phyloP scores from a whole-genome alignment of 2,113 vertebrate species.

The rat (Rattus norvegicus) region DNA sequence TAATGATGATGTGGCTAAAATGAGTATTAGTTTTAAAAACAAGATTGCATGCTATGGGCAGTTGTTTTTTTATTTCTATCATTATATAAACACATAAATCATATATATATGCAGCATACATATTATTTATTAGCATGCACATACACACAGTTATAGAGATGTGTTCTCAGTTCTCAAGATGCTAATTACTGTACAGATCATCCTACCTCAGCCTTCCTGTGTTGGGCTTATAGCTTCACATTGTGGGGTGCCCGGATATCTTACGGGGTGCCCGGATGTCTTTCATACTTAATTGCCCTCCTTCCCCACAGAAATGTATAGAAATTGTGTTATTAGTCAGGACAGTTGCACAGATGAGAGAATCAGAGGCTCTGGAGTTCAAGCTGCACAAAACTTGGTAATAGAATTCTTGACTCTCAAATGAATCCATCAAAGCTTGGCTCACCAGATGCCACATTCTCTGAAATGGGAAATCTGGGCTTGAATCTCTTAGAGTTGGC shows the following conservation, averaged over 20 bases:
- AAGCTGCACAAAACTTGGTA: not conserved
- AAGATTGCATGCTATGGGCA: not conserved
- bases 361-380: no score
- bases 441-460: not conserved
- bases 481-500: not conserved
- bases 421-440: no score
- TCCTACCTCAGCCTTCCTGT: not conserved
- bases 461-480: not conserved
- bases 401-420: not conserved
- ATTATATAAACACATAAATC: not conserved
- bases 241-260: not conserved
- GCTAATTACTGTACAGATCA: not conserved
- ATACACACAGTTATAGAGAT: not conserved
- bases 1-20: not conserved
- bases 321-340: no score
- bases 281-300: not conserved
- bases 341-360: not conserved
- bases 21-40: not conserved
- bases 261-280: not conserved
- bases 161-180: not conserved
- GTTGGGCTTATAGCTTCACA: not conserved
- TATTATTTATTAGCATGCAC: no score
- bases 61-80: not conserved
- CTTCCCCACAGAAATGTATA: not conserved
- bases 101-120: not conserved